Conservation (phyloP, 2,888 invertebrate species). For the Polia nebulosa region DNA sequence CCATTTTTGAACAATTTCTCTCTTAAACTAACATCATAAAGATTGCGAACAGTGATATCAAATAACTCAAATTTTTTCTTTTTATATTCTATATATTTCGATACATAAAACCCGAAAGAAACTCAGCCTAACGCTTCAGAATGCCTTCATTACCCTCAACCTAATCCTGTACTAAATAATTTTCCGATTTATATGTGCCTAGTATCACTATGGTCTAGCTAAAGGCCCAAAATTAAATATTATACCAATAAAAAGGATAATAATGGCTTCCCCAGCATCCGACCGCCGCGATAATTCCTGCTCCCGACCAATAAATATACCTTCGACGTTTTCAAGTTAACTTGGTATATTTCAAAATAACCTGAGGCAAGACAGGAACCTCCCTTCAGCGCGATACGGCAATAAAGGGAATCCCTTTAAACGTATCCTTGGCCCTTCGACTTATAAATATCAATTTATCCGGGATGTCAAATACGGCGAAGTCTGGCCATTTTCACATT, state of each 20-base stretch:
- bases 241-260: slow-evolving; percentile 91
- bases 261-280: slow-evolving; percentile 89
- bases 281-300: slow-evolving; percentile 87
- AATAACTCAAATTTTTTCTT: background rate
- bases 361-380: slow-evolving; percentile 87
- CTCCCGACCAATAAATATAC: slow-evolving; percentile 88
- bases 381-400: slow-evolving; percentile 83
- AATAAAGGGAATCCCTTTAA: slow-evolving; percentile 91
- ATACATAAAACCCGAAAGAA: slow-evolving; percentile 24
- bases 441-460: slow-evolving; percentile 91
- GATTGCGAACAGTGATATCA: background rate
- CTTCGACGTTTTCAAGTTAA: slow-evolving; percentile 89
- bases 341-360: slow-evolving; percentile 89
- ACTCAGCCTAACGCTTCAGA: slow-evolving; percentile 57
- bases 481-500: slow-evolving; percentile 86
- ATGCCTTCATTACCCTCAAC: slow-evolving; percentile 56
- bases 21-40: background rate
- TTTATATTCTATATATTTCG: background rate
- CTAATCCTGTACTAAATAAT: slow-evolving; percentile 80
- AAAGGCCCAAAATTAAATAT: slow-evolving; percentile 90
- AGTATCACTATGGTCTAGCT: slow-evolving; percentile 78
- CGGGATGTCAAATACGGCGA: slow-evolving; percentile 87
- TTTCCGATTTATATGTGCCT: slow-evolving; percentile 86
- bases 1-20: too few relatives aligned
- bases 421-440: slow-evolving; percentile 88